phyloP scores from a whole-genome alignment of 92 coral and sea anemone genomes.

The Hydrozoanthus gracilis region DNA sequence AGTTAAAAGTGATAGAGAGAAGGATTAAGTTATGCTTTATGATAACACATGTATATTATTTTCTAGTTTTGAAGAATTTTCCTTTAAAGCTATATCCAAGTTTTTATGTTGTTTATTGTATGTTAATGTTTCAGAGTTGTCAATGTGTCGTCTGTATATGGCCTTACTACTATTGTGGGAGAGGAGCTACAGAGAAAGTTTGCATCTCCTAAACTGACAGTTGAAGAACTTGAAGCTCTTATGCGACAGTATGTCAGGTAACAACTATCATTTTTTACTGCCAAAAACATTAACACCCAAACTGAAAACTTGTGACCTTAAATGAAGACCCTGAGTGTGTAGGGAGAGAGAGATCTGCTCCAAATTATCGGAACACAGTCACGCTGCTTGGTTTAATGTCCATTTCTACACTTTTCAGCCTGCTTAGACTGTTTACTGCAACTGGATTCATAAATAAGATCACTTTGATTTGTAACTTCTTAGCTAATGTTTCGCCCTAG shows the following conservation, averaged over 20 bases:
- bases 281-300: not conserved
- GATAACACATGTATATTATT: no score
- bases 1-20: no score
- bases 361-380: not conserved
- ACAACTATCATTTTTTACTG: not conserved
- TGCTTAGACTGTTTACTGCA: no score
- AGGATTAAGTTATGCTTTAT: no score
- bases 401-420: no score
- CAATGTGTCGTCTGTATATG: slow-evolving; percentile 39
- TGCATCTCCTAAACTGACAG: slow-evolving; percentile 40
- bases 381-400: not conserved
- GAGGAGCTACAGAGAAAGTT: slow-evolving; percentile 24
- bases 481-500: no score
- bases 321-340: no score
- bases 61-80: not conserved
- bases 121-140: slow-evolving; percentile 18
- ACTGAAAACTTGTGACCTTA: not conserved
- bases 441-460: no score
- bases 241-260: slow-evolving; percentile 45
- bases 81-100: not conserved
- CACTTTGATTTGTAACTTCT: no score
- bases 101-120: not conserved
- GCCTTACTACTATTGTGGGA: slow-evolving; percentile 45
- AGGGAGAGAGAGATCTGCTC: no score
- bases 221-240: not conserved